Percentiles rank a stretch among this genome's conserved stretches.
These are phyloP conservation scores for Listronotus oregonensis DNA, from an alignment of 1,140 invertebrate species.

Conservation along the genomic window DNA sequence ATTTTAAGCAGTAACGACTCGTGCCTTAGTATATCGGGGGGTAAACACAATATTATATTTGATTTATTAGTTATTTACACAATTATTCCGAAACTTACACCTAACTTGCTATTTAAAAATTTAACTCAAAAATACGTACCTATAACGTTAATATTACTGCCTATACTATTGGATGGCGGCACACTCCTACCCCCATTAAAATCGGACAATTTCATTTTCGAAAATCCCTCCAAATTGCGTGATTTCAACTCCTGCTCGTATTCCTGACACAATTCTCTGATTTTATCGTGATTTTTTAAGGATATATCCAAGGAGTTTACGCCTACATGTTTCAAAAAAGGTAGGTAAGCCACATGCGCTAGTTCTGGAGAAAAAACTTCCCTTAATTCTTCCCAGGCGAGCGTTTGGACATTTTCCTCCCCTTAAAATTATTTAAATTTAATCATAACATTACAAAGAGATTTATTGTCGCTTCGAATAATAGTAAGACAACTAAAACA, in stretches of 20 bases:
- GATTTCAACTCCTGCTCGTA: constrained; percentile 61
- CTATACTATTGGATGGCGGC: constrained; percentile 70
- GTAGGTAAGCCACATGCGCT: constrained; percentile 80
- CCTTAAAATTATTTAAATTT: constrained; percentile 18
- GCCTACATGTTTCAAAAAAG: constrained; percentile 80
- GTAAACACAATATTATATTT: no score
- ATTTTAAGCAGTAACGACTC: no score
- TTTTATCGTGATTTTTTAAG: constrained; percentile 77
- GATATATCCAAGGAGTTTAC: constrained; percentile 71
- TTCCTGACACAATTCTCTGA: constrained; percentile 76
- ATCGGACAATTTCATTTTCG: constrained; percentile 31
- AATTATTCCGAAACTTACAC: no score
- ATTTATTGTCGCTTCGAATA: no score
- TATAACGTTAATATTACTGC: constrained; percentile 63
- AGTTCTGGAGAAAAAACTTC: constrained; percentile 82
- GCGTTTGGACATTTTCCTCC: constrained; percentile 31
- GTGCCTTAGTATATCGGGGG: no score
- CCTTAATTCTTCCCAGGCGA: constrained; percentile 78
- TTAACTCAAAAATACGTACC: neutral
- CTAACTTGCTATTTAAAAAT: no score
- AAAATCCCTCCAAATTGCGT: constrained; percentile 11
- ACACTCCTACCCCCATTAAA: constrained; percentile 40
- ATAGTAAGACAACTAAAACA: no score
- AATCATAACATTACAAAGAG: no score
- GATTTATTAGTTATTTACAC: no score